phyloP scores from a whole-genome alignment of 2,888 invertebrate genomes.

The Diogma glabrata region DNA sequence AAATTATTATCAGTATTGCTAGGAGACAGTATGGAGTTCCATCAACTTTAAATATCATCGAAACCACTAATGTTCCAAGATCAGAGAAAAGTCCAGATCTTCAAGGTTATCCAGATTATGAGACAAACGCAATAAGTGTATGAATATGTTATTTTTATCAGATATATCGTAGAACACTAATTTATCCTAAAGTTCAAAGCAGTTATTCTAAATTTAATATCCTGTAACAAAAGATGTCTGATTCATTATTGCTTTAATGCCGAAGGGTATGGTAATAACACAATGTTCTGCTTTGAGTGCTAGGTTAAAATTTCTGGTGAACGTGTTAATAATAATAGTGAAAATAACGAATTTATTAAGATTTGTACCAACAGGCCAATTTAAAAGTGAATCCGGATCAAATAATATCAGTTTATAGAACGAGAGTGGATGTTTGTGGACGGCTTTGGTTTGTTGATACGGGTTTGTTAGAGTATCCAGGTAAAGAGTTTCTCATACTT shows the following conservation, averaged over 20 bases:
- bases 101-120: conserved; percentile 30
- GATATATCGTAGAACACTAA: no score
- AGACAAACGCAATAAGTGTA: conserved; percentile 27
- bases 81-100: conserved; percentile 27
- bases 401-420: conserved; percentile 58
- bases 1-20: conserved; percentile 52
- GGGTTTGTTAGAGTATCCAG: conserved; percentile 55
- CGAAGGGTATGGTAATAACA: no score
- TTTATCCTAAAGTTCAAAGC: no score
- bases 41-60: conserved; percentile 42
- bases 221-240: no score
- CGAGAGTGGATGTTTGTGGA: conserved; percentile 56
- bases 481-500: conserved; percentile 33
- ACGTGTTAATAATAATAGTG: no score
- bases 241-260: no score
- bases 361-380: no score
- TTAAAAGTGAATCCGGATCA: conserved; percentile 20
- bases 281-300: no score
- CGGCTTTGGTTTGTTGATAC: conserved; percentile 72
- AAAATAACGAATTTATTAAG: no score
- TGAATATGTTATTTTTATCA: conserved; percentile 6
- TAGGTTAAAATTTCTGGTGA: no score
- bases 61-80: conserved; percentile 14
- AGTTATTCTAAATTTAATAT: no score
- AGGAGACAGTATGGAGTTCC: conserved; percentile 44